These are phyloP conservation scores for Odontocolon sp. DNA, from an alignment of 2,888 invertebrate species.

Conservation along the genomic window DNA sequence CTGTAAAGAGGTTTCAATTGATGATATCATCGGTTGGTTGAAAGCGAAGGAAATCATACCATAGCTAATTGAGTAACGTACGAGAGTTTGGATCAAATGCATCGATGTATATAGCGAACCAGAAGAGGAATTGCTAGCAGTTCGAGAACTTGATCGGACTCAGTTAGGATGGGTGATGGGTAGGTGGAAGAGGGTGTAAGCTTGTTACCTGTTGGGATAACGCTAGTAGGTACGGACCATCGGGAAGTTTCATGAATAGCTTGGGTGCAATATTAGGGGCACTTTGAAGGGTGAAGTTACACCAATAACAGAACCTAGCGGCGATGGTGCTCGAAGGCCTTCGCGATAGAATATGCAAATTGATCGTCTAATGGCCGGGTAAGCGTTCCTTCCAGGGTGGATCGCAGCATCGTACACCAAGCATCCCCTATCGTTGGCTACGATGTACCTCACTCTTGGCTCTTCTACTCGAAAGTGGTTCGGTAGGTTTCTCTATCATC, in stretches of 20 bases:
- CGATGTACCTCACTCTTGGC: constrained; percentile 32
- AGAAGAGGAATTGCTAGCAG: constrained; percentile 26
- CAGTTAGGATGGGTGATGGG: constrained; percentile 16
- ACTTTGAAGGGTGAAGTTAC: constrained; percentile 71
- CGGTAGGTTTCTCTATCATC: constrained; percentile 36
- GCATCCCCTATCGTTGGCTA: constrained; percentile 49
- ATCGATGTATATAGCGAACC: neutral
- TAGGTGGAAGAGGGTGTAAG: constrained; percentile 8
- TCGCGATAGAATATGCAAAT: constrained; percentile 71
- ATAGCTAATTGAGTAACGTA: neutral
- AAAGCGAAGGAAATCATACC: neutral
- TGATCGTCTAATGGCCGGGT: constrained; percentile 67
- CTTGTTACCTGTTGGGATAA: constrained; percentile 64
- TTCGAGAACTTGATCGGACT: constrained; percentile 31
- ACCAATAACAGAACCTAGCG: constrained; percentile 68
- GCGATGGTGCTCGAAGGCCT: constrained; percentile 52
- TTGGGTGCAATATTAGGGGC: constrained; percentile 67
- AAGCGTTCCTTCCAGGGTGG: constrained; percentile 61
- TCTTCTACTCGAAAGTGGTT: constrained; percentile 37
- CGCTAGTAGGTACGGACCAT: constrained; percentile 57
- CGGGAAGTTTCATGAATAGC: constrained; percentile 68
- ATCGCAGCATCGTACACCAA: constrained; percentile 41
- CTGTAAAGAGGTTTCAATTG: neutral
- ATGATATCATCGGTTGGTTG: neutral
- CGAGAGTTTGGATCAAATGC: neutral